Base-by-base conservation (phyloP, 92 coral and sea anemone genomes). In the Actinernus sp. region DNA sequence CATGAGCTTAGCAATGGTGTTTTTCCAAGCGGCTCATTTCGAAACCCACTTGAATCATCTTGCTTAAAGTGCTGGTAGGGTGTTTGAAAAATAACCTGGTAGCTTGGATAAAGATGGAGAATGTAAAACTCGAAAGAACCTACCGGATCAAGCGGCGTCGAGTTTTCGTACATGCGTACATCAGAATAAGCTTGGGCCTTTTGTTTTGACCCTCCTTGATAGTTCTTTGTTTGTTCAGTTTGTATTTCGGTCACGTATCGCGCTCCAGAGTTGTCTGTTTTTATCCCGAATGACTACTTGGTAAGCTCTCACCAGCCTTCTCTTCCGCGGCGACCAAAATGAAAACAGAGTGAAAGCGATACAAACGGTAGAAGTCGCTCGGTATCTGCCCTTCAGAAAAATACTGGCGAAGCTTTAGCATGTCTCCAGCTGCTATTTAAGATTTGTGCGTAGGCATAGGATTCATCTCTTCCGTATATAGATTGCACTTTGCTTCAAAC, bases 161-260 rank as follows among this genome's bases (percentile, higher is more conserved):
- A 44, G 58, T 41, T 58, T 34, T 58, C 58, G 36, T 58, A 58
- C 59, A 71, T 44, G 20, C 78, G 68, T 29, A 71, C 68, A 46
- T 71, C 68, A 25, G 58, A 58, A 58, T 28, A 56, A 33, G 50
- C 50, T 60, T 72, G 79, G 61, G 48, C 71, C 24, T 58, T 20
- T 59, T 71, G 79, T 44, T 58, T 71, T 26, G 58, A 71, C 48
- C 79, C 79, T 26, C 78, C 78, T 70, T 70, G 78, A 43, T 70
- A 45, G 66, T 70, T 70, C 45, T 71, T 71, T 28, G 79, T 58
- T 59, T 59, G 68, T 59, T 71, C 68, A 9, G 68, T 71, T 20
- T 59, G 68, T 46, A 41, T 71, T 58, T 58, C 69, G 4, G 59
- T 58, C 59, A 71, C 68, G 44, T 58, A 71, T 27, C 60, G 58